Percentiles rank a stretch among this genome's conserved stretches.
Evolutionary conservation across 53 echinoderm and acorn worm species (phyloP).

Genomic region (Mesocentrotus franciscanus): DNA sequence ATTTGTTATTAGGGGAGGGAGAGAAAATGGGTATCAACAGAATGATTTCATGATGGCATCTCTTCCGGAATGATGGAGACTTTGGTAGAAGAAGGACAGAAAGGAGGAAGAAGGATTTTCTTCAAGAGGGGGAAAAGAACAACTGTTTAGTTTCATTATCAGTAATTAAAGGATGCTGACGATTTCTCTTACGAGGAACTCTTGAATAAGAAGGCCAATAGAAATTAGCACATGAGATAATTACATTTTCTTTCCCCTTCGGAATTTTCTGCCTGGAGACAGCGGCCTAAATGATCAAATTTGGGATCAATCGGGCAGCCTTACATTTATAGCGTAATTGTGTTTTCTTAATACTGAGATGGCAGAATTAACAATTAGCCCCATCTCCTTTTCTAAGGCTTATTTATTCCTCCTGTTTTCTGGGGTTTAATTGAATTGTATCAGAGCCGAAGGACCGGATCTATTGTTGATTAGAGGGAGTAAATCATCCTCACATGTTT

Average conservation of each 20-base stretch:
- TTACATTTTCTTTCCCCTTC: slow-evolving; percentile 59
- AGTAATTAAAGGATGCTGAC: slow-evolving; percentile 42
- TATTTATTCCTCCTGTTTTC: slow-evolving; percentile 51
- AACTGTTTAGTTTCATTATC: slow-evolving; percentile 46
- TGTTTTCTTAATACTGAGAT: slow-evolving; percentile 49
- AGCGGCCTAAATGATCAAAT: slow-evolving; percentile 61
- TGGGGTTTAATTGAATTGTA: slow-evolving; percentile 57
- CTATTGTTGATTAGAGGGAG: background rate
- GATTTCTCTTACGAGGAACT: slow-evolving; percentile 41
- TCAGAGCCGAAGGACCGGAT: slow-evolving; percentile 6
- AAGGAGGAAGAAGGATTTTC: background rate
- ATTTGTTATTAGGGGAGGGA: background rate
- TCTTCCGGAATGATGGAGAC: background rate
- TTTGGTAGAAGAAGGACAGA: background rate
- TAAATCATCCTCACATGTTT: slow-evolving; percentile 55
- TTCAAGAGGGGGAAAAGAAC: background rate
- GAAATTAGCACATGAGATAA: slow-evolving; percentile 69
- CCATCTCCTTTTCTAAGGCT: slow-evolving; percentile 21
- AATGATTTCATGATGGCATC: background rate
- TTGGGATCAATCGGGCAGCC: slow-evolving; percentile 58
- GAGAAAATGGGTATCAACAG: background rate
- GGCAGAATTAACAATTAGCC: slow-evolving; percentile 50
- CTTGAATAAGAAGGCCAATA: slow-evolving; percentile 60
- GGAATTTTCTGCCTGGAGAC: slow-evolving; percentile 33
- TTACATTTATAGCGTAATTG: slow-evolving; percentile 59